Percentiles rank a stretch among this genome's conserved stretches.
These are phyloP conservation scores for Athrips mouffetella DNA, from an alignment of 2,888 invertebrate species.

Conservation along the genomic window DNA sequence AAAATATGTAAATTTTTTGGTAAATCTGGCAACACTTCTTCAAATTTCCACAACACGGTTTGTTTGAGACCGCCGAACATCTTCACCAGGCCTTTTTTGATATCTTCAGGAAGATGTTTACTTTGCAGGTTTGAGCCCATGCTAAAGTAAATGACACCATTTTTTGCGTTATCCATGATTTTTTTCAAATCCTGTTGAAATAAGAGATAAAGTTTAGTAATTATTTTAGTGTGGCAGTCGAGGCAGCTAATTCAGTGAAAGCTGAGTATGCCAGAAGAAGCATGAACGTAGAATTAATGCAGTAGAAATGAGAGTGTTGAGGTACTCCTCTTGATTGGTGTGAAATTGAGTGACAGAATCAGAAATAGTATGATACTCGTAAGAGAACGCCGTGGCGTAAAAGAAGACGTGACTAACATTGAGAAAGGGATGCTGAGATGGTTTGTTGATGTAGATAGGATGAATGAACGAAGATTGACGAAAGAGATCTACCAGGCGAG, in stretches of 20 bases:
- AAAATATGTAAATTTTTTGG: conserved; percentile 53
- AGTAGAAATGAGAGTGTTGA: no score
- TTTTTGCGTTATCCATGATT: conserved; percentile 44
- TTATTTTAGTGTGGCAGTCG: not conserved
- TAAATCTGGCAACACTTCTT: conserved; percentile 39
- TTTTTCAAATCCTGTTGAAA: conserved; percentile 53
- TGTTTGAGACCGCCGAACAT: conserved; percentile 48
- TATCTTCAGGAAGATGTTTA: conserved; percentile 37
- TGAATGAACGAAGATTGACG: no score
- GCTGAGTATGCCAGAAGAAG: not conserved
- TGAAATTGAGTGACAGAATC: no score
- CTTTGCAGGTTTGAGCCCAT: conserved; percentile 51
- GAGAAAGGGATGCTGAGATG: no score
- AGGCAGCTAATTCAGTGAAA: not conserved
- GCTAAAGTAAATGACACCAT: conserved; percentile 58
- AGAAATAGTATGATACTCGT: no score
- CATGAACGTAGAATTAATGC: no score
- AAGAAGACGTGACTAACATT: no score
- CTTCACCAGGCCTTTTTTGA: conserved; percentile 39
- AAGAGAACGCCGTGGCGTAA: no score
- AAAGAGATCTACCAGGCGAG: no score
- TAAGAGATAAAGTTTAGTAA: not conserved
- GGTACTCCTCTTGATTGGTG: no score
- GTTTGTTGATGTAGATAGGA: no score
- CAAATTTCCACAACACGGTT: conserved; percentile 59